Evolutionary conservation across 2,888 invertebrate genomes (phyloP).

Genomic region (Deroplatys truncata): DNA sequence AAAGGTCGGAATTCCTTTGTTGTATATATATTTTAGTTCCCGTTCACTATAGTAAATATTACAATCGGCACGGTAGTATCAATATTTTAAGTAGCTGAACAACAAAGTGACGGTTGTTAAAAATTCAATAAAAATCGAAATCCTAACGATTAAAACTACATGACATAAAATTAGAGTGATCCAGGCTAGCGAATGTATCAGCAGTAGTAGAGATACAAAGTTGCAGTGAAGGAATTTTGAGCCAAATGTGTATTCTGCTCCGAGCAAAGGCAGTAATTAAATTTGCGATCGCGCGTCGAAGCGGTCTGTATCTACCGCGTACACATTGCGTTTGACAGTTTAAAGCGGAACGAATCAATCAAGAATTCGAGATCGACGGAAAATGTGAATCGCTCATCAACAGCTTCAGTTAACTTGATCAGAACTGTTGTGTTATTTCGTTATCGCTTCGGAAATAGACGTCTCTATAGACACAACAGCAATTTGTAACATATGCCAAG

Average conservation of each 20-base stretch:
- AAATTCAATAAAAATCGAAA: too few species aligned
- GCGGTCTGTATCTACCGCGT: not conserved
- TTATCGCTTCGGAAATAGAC: not conserved
- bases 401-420: not conserved
- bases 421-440: not conserved
- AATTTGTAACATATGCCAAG: not conserved
- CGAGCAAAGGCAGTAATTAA: not conserved
- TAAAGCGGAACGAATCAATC: not conserved
- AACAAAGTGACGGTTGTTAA: too few species aligned
- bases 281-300: not conserved
- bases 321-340: not conserved
- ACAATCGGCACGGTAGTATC: too few species aligned
- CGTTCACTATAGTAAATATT: too few species aligned
- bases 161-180: too few species aligned
- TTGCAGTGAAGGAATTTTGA: not conserved
- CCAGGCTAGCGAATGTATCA: too few species aligned
- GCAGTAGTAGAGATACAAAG: too few species aligned
- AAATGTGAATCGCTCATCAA: not conserved
- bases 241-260: not conserved
- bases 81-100: too few species aligned
- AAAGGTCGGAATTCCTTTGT: too few species aligned
- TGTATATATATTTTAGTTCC: too few species aligned
- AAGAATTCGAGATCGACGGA: not conserved
- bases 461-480: not conserved
- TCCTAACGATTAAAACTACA: too few species aligned